Base-by-base conservation (phyloP, 2,888 invertebrate species). In the Apotomis turbidana region DNA sequence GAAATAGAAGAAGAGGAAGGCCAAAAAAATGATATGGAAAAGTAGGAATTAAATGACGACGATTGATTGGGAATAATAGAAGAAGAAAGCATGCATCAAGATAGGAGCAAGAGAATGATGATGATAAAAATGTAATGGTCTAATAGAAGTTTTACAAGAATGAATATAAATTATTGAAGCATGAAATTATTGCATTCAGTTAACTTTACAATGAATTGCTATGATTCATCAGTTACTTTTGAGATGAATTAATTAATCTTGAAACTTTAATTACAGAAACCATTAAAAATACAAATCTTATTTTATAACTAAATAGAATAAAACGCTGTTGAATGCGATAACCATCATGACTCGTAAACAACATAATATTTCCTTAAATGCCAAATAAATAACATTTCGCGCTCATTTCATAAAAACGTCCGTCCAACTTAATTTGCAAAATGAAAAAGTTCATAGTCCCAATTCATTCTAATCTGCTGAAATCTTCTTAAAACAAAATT, bases 401-500 rank as follows among this genome's bases (percentile, higher is more conserved):
- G 66, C 55, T 44, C 54, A 15, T 62, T 68, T 51, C 67, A 57
- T 62, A 61, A 71, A 57, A 74, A 72, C 46, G 67, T 57, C 74
- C 63, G 74, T 62, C 76, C 69, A 75, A 77, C 76, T 76, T 78
- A 78, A 79, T 78, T 78, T 78, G 76, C 74, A 70, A 78, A 80
- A 78, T 77, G 76, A 78, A 77, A 78, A 81, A 82, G 77, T 79
- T 78, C 77, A 76, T 78, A 73, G 80, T 81, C 79, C 79, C 79
- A 78, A 75, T 78, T 80, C 78, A 75, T 74, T 81, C 81, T 85
- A 85, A 85, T 85, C 84, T 83, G 77, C 54, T 75, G 79, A 79
- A 85, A 79, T 85, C 84, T 82, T 80, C 82, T 83, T 83, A 82
- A 83, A 83, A 82, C 83, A 83, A 74, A 84, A 85, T 85, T 83